phyloP scores from a whole-genome alignment of 1,140 invertebrate species.

The Dolichoris vasculosae region DNA sequence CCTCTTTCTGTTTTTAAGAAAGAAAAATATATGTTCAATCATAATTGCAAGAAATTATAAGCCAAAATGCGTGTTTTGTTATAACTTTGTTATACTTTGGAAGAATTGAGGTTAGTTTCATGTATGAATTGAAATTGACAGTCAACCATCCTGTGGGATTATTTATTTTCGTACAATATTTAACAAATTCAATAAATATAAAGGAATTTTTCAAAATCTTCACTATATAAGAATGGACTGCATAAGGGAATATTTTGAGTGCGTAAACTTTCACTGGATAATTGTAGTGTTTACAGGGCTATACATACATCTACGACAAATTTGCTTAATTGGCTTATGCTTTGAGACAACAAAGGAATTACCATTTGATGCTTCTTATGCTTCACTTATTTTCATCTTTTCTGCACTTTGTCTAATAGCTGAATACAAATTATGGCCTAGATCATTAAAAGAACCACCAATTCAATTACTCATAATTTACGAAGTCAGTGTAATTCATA shows the following conservation, averaged over 20 bases:
- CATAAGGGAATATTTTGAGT: conserved; percentile 59
- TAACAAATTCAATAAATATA: neutral
- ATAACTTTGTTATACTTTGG: neutral
- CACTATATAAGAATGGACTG: conserved; percentile 60
- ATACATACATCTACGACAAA: conserved; percentile 69
- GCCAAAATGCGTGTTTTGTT: neutral
- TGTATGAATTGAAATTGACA: neutral
- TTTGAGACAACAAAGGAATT: conserved; percentile 58
- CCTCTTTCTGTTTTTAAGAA: neutral
- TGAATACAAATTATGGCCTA: conserved; percentile 71
- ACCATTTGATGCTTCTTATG: conserved; percentile 65
- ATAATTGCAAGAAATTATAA: neutral
- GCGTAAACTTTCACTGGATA: conserved; percentile 70
- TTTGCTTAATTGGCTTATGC: conserved; percentile 71
- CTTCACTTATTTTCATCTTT: conserved; percentile 67
- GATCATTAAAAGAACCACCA: conserved; percentile 70
- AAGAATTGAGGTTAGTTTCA: conserved; percentile 31
- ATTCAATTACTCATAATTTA: conserved; percentile 70
- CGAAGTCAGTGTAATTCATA: conserved; percentile 60
- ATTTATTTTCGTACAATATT: conserved; percentile 4
- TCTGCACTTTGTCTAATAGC: conserved; percentile 69
- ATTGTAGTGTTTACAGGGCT: conserved; percentile 66
- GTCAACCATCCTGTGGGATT: neutral
- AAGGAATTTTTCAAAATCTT: neutral
- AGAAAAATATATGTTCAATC: neutral